These are phyloP conservation scores for Chloroclystis v-ata DNA, from an alignment of 2,888 invertebrate species.

Conservation along the genomic window DNA sequence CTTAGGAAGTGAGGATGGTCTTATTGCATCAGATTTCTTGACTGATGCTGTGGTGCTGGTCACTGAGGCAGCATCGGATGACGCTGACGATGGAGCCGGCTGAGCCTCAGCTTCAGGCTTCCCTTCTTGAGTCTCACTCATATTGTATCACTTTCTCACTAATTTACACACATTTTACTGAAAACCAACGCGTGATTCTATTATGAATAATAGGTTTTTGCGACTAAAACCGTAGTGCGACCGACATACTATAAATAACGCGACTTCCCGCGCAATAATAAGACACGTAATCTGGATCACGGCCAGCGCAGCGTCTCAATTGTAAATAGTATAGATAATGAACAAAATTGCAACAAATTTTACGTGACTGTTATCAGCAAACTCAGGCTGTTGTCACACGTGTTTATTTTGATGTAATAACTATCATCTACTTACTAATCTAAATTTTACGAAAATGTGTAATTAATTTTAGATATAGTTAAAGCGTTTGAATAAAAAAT, in stretches of 20 bases:
- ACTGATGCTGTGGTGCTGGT: slow-evolving; percentile 53
- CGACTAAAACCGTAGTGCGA: slow-evolving; percentile 53
- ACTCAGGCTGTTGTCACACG: slow-evolving; percentile 15
- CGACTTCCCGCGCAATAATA: slow-evolving; percentile 73
- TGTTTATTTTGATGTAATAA: slow-evolving; percentile 7
- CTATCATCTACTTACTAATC: too few species aligned
- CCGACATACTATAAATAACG: slow-evolving; percentile 70
- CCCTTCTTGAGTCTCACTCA: slow-evolving; percentile 63
- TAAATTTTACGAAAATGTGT: too few species aligned
- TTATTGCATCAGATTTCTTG: slow-evolving; percentile 44
- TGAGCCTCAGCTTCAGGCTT: slow-evolving; percentile 36
- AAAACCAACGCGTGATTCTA: slow-evolving; percentile 35
- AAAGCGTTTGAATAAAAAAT: slow-evolving; percentile 4
- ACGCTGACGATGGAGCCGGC: slow-evolving; percentile 51
- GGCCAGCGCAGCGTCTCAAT: slow-evolving; percentile 69
- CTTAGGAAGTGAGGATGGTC: slow-evolving; percentile 69
- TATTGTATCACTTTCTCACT: slow-evolving; percentile 50
- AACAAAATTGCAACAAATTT: slow-evolving; percentile 28
- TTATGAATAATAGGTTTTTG: slow-evolving; percentile 39
- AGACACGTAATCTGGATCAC: slow-evolving; percentile 74
- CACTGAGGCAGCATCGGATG: slow-evolving; percentile 55
- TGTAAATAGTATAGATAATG: slow-evolving; percentile 56
- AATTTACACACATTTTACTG: slow-evolving; percentile 37
- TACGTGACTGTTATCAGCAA: slow-evolving; percentile 16
- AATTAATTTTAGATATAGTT: background rate